Percentiles rank a stretch among this genome's conserved stretches.
Conservation (phyloP, 2,888 invertebrate species). For the Ecdyonurus torrentis region DNA sequence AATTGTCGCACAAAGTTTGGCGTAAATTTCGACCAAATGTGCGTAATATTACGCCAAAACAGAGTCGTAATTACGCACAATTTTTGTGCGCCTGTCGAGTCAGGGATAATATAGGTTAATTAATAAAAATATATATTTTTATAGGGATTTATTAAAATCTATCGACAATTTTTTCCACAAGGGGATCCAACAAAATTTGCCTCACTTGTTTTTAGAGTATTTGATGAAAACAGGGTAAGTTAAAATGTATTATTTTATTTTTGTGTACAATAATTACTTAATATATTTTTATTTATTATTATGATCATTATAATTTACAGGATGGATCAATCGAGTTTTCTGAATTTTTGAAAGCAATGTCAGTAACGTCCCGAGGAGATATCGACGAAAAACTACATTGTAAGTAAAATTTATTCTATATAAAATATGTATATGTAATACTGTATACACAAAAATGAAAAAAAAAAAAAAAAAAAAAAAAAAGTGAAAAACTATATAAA, state of each 20-base stretch:
- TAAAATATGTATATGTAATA: no score
- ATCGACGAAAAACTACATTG: constrained; percentile 23
- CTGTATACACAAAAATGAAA: no score
- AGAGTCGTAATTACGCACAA: no score
- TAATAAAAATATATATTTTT: background rate
- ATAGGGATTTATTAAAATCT: background rate
- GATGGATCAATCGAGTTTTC: constrained; percentile 41
- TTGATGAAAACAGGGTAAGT: background rate
- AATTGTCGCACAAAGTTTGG: no score
- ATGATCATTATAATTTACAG: constrained; percentile 21
- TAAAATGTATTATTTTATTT: background rate
- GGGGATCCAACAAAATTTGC: constrained; percentile 2
- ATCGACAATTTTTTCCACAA: background rate
- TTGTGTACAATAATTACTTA: no score
- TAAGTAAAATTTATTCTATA: background rate
- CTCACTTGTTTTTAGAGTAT: background rate
- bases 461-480: no score
- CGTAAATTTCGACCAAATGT: no score
- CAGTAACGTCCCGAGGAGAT: constrained; percentile 39
- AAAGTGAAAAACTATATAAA: no score
- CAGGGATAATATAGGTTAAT: no score
- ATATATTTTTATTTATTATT: no score
- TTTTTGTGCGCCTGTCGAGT: no score
- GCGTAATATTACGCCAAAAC: no score
- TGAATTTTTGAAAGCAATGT: constrained; percentile 40